Base-by-base conservation (phyloP, 2,113 vertebrate genomes). In the Ciconia maguari region DNA sequence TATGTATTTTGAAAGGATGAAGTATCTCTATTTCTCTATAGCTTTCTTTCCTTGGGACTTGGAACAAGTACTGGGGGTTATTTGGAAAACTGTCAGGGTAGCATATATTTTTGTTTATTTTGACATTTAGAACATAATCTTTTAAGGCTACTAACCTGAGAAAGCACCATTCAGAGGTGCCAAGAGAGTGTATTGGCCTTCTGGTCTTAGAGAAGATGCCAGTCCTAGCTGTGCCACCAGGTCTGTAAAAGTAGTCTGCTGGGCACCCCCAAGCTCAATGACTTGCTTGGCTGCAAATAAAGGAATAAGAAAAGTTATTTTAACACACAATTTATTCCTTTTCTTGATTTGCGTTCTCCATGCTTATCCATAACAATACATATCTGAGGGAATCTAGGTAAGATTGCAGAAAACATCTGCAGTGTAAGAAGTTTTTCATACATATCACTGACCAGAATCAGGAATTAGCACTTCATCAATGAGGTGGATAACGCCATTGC, bases 401-500 rank as follows among this genome's bases (percentile, higher is more conserved):
- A 64, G 14, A n/a, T 8, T 38, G 18, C 6, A 36, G n/a, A 60
- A 93, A 84, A 61, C 11, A 24, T 55, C 26, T 72, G 71, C 26
- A 34, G 2, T 14, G 10, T 34, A 89, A 70, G 7, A 83, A n/a
- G 17, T 1, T 83, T 88, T 61, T 70, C 30, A 51, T 49, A 29
- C 16, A 16, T 3, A 41, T 68, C 48, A 95, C 99, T 98, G 82
- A 99, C 99, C 99, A 94, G 99, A 99, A 95, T 99, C 98, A 75
- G 99, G 99, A 97, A 99, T 99, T 55, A 99, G 97, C 64, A 99
- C 99, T 96, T 98, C 49, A 86, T 99, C 99, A 74, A 99, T 99
- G 68, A 99, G 96, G 90, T 99, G 99, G 95, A 99, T 99, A 83
- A 99, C 99, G 0, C 99, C 99, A 18, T 99, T 99, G 94, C 96